Base-by-base conservation (phyloP, 2,797 vertebrate species). In the Huso huso region DNA sequence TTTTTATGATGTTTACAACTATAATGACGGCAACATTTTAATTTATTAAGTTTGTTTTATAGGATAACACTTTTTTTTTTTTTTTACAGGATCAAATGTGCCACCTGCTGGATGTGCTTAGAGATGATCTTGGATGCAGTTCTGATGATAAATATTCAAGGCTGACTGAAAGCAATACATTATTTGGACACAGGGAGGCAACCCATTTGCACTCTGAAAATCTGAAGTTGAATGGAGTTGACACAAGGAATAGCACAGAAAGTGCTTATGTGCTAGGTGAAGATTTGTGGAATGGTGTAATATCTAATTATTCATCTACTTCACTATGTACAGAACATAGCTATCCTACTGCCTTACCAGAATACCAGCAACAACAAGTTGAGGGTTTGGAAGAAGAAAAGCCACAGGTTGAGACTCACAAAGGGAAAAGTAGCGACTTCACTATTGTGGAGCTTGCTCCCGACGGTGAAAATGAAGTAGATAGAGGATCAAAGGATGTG, bases 1-100 rank as follows among this genome's bases (percentile, higher is more conserved):
- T 37, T 37, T 37, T 37, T 37, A 37, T 37, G 23, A 37, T 37
- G 23, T 37, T 37, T 37, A 37, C 23, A 37, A 37, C 23, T 18
- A 1, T 37, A 37, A 37, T 37, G 23, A 37, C 23, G 1, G 23
- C 23, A 37, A 37, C 23, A 37, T 37, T 37, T 37, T 3, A 37
- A 4, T 37, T 37, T 37, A 37, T 37, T 37, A 37, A 3, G 4
- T 37, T 37, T 37, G 1, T 37, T 4, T 37, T 37, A 37, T 37
- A 37, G 23, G 23, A 37, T 37, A 37, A 37, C 23, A 37, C 2
- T 3, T 37, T 37, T 37, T 18, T 1, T 18, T 18, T 79, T 73
- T 71, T 77, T 82, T 72, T 70, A 71, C 62, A 99, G 95, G 81
- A 59, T 62, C 97, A 95, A 90, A 97, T 99, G 95, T 90, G 87